These are phyloP conservation scores for Hydroisotoma schaefferi DNA, from an alignment of 2,888 invertebrate species.

Conservation along the genomic window DNA sequence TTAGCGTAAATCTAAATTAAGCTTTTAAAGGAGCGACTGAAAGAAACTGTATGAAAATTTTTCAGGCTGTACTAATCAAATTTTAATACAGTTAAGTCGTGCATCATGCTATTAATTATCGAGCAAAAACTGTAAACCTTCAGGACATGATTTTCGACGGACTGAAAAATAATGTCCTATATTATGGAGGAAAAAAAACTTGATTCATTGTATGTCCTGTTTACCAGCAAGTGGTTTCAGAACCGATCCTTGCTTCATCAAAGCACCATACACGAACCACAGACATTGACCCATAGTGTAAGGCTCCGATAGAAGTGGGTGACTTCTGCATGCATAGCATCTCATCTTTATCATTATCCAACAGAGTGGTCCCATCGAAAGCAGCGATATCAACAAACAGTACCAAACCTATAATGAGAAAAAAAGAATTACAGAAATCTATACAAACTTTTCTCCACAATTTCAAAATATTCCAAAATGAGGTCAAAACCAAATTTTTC, in stretches of 20 bases:
- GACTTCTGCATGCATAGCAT: constrained; percentile 60
- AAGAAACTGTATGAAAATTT: no score
- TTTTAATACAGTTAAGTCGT: no score
- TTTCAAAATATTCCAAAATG: background rate
- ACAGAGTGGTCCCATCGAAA: constrained; percentile 74
- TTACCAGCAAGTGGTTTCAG: constrained; percentile 76
- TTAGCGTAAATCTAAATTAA: no score
- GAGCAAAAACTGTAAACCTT: no score
- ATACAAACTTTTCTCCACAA: background rate
- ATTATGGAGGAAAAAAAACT: no score
- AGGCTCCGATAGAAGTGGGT: constrained; percentile 50
- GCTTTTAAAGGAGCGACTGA: no score
- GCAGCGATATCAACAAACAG: constrained; percentile 66
- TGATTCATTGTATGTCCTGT: no score
- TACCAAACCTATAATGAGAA: constrained; percentile 60
- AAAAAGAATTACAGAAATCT: background rate
- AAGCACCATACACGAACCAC: constrained; percentile 84
- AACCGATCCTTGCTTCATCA: constrained; percentile 81
- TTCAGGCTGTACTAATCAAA: no score
- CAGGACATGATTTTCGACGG: no score
- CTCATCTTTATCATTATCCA: constrained; percentile 61
- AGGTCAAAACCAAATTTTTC: background rate
- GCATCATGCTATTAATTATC: no score
- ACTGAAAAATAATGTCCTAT: no score
- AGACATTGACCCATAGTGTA: constrained; percentile 68